Conservation (phyloP, 2,797 vertebrate genomes). For the Onychomys arenicola region DNA sequence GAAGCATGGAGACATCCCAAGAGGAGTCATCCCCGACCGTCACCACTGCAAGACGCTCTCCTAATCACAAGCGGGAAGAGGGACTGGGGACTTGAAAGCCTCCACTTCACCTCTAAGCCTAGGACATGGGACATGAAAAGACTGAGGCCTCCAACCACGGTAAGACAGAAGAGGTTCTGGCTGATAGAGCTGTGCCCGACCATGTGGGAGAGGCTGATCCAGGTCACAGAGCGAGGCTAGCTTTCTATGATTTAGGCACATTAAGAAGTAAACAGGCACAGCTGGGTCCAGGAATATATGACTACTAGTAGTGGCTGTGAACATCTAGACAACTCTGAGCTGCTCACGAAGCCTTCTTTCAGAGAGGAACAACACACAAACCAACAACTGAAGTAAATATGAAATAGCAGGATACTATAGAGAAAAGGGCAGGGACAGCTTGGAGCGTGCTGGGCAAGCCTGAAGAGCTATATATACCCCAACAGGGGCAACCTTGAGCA, state of each 20-base stretch:
- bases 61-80: neutral
- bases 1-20: neutral
- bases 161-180: neutral
- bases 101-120: neutral
- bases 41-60: neutral
- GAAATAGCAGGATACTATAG: neutral
- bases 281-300: neutral
- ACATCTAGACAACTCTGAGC: neutral
- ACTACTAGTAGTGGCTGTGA: neutral
- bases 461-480: neutral
- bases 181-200: neutral
- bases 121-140: neutral
- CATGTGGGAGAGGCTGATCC: neutral
- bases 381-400: neutral
- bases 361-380: neutral
- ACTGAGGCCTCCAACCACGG: neutral
- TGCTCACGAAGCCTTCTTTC: neutral
- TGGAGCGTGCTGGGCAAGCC: neutral
- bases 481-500: neutral
- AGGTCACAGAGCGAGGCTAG: neutral
- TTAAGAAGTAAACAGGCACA: neutral
- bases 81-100: neutral
- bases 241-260: neutral
- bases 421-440: neutral
- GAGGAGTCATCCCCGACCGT: neutral